Evolutionary conservation across 2,797 vertebrate species (phyloP), one percentile per base, ranked within the genome.

Genomic region (Cynodonichthys magdalenae): DNA sequence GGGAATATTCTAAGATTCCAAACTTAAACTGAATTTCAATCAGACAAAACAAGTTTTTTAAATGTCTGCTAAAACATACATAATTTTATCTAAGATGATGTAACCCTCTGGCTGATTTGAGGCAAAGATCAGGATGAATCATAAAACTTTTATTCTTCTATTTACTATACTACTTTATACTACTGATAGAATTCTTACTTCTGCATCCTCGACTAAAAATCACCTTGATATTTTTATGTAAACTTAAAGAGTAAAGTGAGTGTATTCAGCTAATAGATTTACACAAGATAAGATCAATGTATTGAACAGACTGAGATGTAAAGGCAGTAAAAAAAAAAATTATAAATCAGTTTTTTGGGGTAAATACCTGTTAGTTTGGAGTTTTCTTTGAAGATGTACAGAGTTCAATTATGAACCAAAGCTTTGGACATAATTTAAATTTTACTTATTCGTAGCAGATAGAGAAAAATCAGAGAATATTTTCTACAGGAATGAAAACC

Each of bases 51-150:
- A 1, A 47, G 45, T 48, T 75, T 62, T 73, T 48, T 59, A 66
- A 51, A 8, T 57, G 15, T 18, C 59, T 57, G 42, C 56, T 57
- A 53, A 60, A 71, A 67, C 56, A 15, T 46, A 53, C 42, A 59
- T 67, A 80, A 75, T 20, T 28, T 47, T 46, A 69, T 28, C 55
- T 41, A 20, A 28, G 19, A 67, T 2, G 24, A 63, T 44, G 42
- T 42, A 12, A 49, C 6, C 19, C 72, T 86, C 34, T 36, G 34
- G 34, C 34, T 36, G 34, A 36, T 36, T 36, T 9, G 2, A 36
- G 10, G 34, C 9, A 36, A 36, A 36, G 9, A 8, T 31, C 29
- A 31, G 8, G 9, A 36, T 10, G 56, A 85, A 82, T 87, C 79
- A 84, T 87, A 75, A 42, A 15, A 41, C 20, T 36, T 53, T 59